These are phyloP conservation scores for Hirundo rustica DNA, from an alignment of 2,797 vertebrate species.

Conservation along the genomic window DNA sequence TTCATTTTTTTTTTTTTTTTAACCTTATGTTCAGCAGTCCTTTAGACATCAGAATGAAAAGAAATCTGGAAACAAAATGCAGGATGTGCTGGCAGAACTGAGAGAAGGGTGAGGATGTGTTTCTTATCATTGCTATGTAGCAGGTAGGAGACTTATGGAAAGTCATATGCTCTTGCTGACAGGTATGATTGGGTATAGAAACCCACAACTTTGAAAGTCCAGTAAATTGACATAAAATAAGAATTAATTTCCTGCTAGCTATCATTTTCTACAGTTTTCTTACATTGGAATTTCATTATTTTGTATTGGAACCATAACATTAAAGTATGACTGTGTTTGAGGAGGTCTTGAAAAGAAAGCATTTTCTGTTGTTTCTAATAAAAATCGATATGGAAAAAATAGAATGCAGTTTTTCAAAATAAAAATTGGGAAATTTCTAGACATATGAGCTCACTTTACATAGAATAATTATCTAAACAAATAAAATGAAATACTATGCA, in stretches of 20 bases:
- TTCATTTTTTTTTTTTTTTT: neutral
- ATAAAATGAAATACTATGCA: neutral
- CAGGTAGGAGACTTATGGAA: neutral
- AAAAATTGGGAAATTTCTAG: neutral
- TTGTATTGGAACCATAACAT: neutral
- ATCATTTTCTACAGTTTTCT: neutral
- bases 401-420: neutral
- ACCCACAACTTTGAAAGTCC: neutral
- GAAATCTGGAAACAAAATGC: neutral
- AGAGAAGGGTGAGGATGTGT: neutral
- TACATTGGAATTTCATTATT: neutral
- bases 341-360: neutral
- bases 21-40: neutral
- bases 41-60: neutral
- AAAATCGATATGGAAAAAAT: neutral
- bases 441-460: neutral
- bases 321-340: neutral
- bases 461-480: neutral
- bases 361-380: neutral
- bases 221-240: neutral
- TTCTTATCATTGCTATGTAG: neutral
- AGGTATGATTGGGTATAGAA: neutral
- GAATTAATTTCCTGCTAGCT: constrained; percentile 6
- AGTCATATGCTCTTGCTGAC: neutral
- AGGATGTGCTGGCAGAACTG: neutral